A percentile compares a stretch with the other conserved stretches of the same genome.
These are phyloP conservation scores for Spondyliosoma cantharus DNA, from an alignment of 2,797 vertebrate genomes.

Conservation along the genomic window DNA sequence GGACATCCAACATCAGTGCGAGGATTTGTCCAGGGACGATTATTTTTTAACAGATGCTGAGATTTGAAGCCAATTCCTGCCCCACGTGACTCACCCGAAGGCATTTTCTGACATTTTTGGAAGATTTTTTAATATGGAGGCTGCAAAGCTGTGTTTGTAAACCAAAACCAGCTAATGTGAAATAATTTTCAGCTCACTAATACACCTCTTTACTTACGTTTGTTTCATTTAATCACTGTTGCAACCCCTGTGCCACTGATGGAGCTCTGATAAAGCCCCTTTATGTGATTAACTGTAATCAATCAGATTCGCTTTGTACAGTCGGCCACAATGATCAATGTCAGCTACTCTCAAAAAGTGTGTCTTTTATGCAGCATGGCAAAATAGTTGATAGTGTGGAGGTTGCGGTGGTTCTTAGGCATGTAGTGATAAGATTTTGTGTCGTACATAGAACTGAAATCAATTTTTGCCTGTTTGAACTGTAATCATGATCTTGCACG, in stretches of 20 bases:
- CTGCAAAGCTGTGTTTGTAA: neutral
- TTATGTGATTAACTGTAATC: neutral
- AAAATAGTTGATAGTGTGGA: too few species aligned
- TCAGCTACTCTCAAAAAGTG: neutral
- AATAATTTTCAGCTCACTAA: too few species aligned
- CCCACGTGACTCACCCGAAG: neutral
- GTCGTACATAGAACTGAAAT: too few species aligned
- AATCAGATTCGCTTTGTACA: neutral
- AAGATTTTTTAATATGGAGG: neutral
- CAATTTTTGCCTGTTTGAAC: too few species aligned
- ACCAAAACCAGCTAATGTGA: neutral
- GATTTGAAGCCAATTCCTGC: neutral
- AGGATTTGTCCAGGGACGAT: conserved; percentile 25
- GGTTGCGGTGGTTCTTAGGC: too few species aligned
- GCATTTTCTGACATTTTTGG: neutral
- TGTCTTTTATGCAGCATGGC: neutral
- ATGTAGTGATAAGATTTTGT: neutral
- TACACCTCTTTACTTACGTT: neutral
- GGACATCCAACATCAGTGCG: conserved; percentile 44
- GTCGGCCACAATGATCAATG: too few species aligned
- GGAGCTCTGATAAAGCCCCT: neutral
- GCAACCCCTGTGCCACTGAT: neutral
- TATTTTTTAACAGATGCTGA: conserved; percentile 53
- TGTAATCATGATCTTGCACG: too few species aligned
- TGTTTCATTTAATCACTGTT: neutral